Base-by-base conservation (phyloP, 2,888 invertebrate genomes). In the Sinelater perroti region DNA sequence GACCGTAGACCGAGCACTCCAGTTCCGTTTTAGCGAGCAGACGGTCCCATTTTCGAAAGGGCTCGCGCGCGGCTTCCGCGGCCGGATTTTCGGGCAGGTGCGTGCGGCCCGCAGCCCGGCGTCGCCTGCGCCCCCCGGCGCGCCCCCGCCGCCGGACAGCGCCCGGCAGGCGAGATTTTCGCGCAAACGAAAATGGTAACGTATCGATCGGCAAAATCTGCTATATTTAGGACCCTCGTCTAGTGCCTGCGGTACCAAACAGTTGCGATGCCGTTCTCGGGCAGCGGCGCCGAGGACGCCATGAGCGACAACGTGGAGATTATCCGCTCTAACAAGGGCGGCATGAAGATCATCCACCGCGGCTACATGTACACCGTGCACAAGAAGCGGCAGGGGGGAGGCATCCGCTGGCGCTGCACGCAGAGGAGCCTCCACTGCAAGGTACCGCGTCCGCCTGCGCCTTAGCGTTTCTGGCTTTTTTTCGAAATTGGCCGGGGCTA, bases 281-380 rank as follows among this genome's bases (percentile, higher is more conserved):
- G 11, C 33, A 3, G 13, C 33, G 8, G 8, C 42, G 20, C 17
- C 14, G 36, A n/a, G n/a, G 31, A 14, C 11, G 26, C 21, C 24
- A 65, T 64, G 63, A 58, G 65, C 28, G 63, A 66, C 42, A 59
- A 57, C 14, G 61, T 69, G 2, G 69, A 78, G 73, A 66, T 79
- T 24, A 75, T 80, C 1, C 61, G 76, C 6, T 80, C 80, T 10
- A 80, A 80, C 64, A 81, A 80, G 67, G 80, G 81, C 0, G 80
- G 80, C 1, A 75, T 78, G 47, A 80, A 80, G 68, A 69, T 81
- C 10, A 80, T 81, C 47, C 75, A 80, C 60, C 71, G 71, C 6
- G 79, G 80, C 3, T 80, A 77, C 49, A 80, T 80, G 79, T 81
- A 81, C 65, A 81, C 80, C 0, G 72, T 81, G 42, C 80, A 81